phyloP scores from a whole-genome alignment of 2,797 vertebrate species.

The Coregonus sp. region DNA sequence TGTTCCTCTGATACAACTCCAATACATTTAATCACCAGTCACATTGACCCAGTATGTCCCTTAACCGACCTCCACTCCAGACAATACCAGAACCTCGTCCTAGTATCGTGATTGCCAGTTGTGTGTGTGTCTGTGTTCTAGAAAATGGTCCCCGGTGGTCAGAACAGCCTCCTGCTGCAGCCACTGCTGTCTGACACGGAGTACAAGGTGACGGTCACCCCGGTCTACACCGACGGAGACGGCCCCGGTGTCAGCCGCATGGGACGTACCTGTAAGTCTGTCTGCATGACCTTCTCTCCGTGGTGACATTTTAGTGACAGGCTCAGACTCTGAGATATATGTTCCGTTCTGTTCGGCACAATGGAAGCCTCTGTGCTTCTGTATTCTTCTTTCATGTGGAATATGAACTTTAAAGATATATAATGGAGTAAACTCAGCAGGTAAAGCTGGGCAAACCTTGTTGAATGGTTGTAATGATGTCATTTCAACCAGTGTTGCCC shows the following conservation, averaged over 20 bases:
- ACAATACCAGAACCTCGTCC: background rate
- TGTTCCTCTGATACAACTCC: no score
- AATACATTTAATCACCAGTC: no score
- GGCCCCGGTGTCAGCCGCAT: conserved; percentile 75
- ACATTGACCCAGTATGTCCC: no score
- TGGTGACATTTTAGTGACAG: background rate
- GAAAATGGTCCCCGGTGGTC: conserved; percentile 81
- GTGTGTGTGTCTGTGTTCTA: conserved; percentile 46
- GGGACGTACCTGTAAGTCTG: conserved; percentile 86
- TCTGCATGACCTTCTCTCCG: background rate
- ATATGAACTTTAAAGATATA: background rate
- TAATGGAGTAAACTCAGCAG: no score
- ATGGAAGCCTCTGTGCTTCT: background rate
- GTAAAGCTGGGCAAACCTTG: no score
- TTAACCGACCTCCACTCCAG: no score
- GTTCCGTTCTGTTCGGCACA: background rate
- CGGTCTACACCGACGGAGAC: conserved; percentile 83
- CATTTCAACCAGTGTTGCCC: no score
- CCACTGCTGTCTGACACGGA: conserved; percentile 86
- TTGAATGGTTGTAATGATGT: no score
- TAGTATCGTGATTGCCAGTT: background rate
- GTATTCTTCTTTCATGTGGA: background rate
- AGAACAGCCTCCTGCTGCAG: conserved; percentile 84
- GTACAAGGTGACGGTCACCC: conserved; percentile 86
- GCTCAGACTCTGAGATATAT: background rate